Evolutionary conservation across 2,797 vertebrate species (phyloP), one percentile per base, ranked within the genome.

Genomic region (Bovichtus variegatus): DNA sequence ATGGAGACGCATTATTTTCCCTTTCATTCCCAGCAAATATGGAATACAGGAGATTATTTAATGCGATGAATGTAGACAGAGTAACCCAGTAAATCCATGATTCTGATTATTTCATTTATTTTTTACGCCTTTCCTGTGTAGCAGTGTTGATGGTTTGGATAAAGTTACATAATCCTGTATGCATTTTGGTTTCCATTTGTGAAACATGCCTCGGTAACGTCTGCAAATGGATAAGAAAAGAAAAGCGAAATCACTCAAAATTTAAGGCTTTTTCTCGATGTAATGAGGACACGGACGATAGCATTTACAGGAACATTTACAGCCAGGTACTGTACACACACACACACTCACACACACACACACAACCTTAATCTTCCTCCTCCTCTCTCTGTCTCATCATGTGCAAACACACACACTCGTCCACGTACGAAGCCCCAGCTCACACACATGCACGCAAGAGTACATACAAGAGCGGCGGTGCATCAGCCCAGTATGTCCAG

Each of bases 401-500:
- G 59, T 74, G 63, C 85, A 67, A 41, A 71, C 70, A 54, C 75
- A 76, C 80, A 83, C 34, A 79, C 80, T 66, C 69, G 72, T 74
- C 75, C 77, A 84, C 53, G 19, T 43, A 31, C 31, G 31, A 31
- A 31, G 31, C 31, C 69, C 43, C 77, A 74, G 80, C 81, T 67
- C 80, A 65, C 69, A 72, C 74, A 74, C 80, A 84, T 50, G 60
- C 76, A 80, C 55, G 19, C 66, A 74, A 63, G 21, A 81, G 64
- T 81, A 85, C 89, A 83, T 80, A 85, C 85, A 79, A 36, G 31
- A 68, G 63, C 51, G 47, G 6, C 66, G 0, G 71, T 51, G 54
- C 61, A 55, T 97, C 97, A 99, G 94, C 98, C 98, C 94, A 99
- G 96, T 92, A 99, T 98, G 93, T 99, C 98, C 96, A 99, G 96